Conservation (phyloP, 53 echinoderm and acorn worm species). For the Mesocentrotus franciscanus region DNA sequence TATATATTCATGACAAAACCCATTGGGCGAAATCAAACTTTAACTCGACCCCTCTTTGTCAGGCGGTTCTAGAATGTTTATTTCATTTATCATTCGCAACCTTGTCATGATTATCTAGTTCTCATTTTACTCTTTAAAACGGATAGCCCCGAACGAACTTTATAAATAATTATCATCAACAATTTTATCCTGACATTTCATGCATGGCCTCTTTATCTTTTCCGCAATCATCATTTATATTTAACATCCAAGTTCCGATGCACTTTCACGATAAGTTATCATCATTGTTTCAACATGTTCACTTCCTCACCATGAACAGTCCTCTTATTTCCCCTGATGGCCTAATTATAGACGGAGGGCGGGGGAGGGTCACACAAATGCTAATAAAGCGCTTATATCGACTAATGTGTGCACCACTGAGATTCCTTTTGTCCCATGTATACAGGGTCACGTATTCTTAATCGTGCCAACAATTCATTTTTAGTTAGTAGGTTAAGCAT, state of each 20-base stretch:
- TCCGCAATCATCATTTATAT: background rate
- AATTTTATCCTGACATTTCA: background rate
- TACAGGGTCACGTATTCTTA: background rate
- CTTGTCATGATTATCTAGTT: too few species aligned
- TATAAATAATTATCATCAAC: too few species aligned
- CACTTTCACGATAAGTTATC: background rate
- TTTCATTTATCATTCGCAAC: too few species aligned
- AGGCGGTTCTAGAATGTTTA: too few species aligned
- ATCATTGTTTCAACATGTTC: background rate
- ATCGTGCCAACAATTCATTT: background rate
- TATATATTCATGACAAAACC: too few species aligned
- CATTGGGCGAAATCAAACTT: too few species aligned
- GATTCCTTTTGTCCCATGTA: background rate
- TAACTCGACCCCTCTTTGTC: too few species aligned
- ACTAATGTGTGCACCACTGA: background rate
- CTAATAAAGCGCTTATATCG: background rate
- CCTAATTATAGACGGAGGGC: background rate
- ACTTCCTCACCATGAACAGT: background rate
- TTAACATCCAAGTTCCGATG: background rate
- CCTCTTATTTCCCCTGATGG: background rate
- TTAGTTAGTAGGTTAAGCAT: background rate
- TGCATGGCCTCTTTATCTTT: background rate
- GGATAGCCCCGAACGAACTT: too few species aligned
- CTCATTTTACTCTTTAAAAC: too few species aligned
- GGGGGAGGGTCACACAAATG: background rate